Base-by-base conservation (phyloP, 2,888 invertebrate species). In the Rambutsinella grinnellia region DNA sequence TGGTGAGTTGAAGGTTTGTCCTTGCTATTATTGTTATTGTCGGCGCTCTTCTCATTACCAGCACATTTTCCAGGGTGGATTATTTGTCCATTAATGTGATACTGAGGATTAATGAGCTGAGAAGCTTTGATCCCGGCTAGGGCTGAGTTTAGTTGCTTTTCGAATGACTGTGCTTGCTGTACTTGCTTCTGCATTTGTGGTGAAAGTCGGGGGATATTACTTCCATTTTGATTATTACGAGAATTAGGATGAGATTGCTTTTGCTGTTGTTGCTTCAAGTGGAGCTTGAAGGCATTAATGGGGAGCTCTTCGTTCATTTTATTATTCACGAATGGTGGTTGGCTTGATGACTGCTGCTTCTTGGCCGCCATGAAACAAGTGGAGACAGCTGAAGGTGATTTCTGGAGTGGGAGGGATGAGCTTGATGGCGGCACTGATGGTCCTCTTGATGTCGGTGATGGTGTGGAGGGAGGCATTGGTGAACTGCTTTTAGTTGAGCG, bases 71-170 rank as follows among this genome's bases (percentile, higher is more conserved):
- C 67, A 23, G 61, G 74, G 54, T 74, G 74, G 49, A 74, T 74
- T 46, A 74, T 60, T 67, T 66, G 74, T n/a, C 74, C 67, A 58
- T 66, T 74, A 28, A 67, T 61, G 36, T 74, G 66, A 56, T 67
- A 74, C 60, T 47, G 67, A 28, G 74, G 23, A n/a, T 66, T 61
- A 67, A 61, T 67, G 17, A 26, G 27, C 24, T 67, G 44, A 28
- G 65, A 67, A 47, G 54, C 47, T 54, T 67, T 74, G 54, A 67
- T 74, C 66, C 61, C 74, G 15, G 60, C 24, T 26, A 72, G 36
- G n/a, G 72, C 65, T n/a, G 72, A 19, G n/a, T 66, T 49, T 2
- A 72, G 58, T 26, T 66, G 66, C 24, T 54, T 54, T 26, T 74
- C 74, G n/a, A 74, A 47, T 3, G 51, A 10, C 8, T 61, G 5